phyloP scores from a whole-genome alignment of 2,888 invertebrate species.

The Apeira syringaria region DNA sequence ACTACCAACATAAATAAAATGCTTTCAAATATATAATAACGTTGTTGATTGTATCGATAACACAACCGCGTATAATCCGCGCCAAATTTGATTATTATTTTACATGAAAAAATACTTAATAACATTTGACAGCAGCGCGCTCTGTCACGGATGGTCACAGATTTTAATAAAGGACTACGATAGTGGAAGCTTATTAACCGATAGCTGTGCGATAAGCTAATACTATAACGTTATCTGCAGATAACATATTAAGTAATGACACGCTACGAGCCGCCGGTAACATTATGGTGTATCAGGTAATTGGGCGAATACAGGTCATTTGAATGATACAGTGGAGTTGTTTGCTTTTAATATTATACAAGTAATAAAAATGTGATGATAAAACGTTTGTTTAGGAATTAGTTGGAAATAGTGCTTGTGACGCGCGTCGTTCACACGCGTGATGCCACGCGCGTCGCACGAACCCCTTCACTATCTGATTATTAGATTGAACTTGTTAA shows the following conservation, averaged over 20 bases:
- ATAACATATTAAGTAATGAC: conserved; percentile 26
- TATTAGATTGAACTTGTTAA: neutral
- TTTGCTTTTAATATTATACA: conserved; percentile 19
- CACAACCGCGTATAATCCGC: conserved; percentile 10
- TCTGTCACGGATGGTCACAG: conserved; percentile 29
- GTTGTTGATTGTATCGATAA: conserved; percentile 6
- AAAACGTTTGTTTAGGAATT: conserved; percentile 15
- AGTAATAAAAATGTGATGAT: conserved; percentile 17
- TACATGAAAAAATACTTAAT: conserved; percentile 12
- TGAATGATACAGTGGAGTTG: conserved; percentile 4
- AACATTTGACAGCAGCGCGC: conserved; percentile 1
- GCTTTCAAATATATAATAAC: conserved; percentile 7
- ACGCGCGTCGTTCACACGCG: neutral
- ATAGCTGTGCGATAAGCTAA: conserved; percentile 25
- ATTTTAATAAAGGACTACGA: conserved; percentile 37
- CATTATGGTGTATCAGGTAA: conserved; percentile 9
- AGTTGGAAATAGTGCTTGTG: neutral
- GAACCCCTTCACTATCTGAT: neutral
- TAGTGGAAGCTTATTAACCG: conserved; percentile 28
- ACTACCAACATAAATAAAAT: neutral
- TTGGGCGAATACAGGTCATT: conserved; percentile 6
- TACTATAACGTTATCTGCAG: conserved; percentile 16
- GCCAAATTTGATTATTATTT: conserved; percentile 10
- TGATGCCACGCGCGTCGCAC: neutral
- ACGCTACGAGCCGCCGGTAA: conserved; percentile 9